Evolutionary conservation across 2,888 invertebrate genomes (phyloP), one percentile per base, ranked within the genome.

Genomic region (Biston stratarius): DNA sequence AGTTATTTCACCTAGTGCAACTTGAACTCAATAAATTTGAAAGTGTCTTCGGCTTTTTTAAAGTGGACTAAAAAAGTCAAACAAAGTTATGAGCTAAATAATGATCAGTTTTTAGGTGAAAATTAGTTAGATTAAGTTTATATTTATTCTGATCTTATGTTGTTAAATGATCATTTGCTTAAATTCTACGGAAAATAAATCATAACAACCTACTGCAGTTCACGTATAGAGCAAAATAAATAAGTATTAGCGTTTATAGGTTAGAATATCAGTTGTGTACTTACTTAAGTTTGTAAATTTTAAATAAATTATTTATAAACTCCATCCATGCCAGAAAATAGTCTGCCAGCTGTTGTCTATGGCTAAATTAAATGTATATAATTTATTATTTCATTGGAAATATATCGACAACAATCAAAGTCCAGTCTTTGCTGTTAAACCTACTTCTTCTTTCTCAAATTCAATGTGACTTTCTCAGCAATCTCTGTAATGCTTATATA

Each of bases 211-310:
- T 34, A 6, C n/a, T 51, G 11, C 38, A 11, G 8, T 36, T 1
- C 36, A n/a, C 38, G 10, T 6, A 52, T 38, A n/a, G 6, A n/a
- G 33, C 24, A 47, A 9, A 24, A n/a, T 12, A 5, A 49, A 34
- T 9, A 5, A 33, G 24, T 49, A 33, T 24, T 40, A 15, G 15
- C 24, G 6, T 51, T 60, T 52, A 34, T 44, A 60, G 60, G 51
- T 60, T 60, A 60, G 33, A 51, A 52, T 49, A 44, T 45, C 36
- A 14, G 36, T 9, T 36, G 40, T n/a, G 8, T 47, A 47, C 5
- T 2, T 15, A n/a, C 12, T 45, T 6, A 47, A 8, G 8, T 34
- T 34, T 34, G 2, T 12, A 48, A 48, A 2, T 48, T 48, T 9
- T 47, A 47, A 7, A 49, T 48, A 33, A 24, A 10, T 48, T 6